Conservation (phyloP, 2,113 vertebrate species). For the Macaca fascicularis region DNA sequence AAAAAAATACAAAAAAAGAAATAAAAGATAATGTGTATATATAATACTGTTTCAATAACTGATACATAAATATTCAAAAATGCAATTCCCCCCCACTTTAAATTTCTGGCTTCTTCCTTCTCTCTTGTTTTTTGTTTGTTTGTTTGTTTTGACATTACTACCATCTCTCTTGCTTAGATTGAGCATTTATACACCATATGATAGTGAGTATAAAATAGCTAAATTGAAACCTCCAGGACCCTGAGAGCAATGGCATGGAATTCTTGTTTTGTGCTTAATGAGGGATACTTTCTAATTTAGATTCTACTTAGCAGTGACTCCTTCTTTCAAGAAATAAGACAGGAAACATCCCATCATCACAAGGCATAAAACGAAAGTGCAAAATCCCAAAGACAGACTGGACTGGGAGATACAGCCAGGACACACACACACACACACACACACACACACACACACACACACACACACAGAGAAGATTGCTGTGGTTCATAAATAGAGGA, state of each 20-base stretch:
- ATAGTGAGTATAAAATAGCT: not conserved
- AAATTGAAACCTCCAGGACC: not conserved
- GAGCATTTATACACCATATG: not conserved
- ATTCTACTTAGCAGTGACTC: not conserved
- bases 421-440: no score
- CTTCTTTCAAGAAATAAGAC: not conserved
- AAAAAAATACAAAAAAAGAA: no score
- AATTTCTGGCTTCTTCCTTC: not conserved
- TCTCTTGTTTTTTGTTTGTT: no score
- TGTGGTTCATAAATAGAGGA: not conserved
- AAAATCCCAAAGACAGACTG: not conserved
- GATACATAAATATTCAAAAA: not conserved
- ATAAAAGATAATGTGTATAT: not conserved
- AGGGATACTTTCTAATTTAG: not conserved
- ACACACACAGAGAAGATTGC: not conserved
- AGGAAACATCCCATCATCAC: not conserved
- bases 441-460: no score
- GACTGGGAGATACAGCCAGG: not conserved
- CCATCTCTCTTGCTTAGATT: not conserved
- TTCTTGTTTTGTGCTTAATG: not conserved
- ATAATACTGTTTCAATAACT: not conserved
- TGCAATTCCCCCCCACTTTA: not conserved
- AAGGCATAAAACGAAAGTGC: not conserved
- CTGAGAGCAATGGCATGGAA: not conserved
- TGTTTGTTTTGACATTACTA: not conserved